A percentile compares a stretch with the other conserved stretches of the same genome.
These are phyloP conservation scores for Allacma fusca DNA, from an alignment of 2,888 invertebrate genomes.

Conservation along the genomic window DNA sequence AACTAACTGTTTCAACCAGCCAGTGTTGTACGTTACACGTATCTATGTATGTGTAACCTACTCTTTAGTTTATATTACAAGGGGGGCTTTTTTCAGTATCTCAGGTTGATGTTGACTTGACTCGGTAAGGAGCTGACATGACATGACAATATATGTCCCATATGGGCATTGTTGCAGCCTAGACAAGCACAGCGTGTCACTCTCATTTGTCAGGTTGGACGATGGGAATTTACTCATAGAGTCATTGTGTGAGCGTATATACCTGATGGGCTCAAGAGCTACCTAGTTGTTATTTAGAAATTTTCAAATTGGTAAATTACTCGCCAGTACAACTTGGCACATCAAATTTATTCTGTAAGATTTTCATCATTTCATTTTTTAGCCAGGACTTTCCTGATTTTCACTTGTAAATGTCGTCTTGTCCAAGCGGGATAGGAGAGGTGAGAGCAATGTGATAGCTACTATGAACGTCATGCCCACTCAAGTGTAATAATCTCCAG, in stretches of 20 bases:
- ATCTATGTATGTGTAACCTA: background rate
- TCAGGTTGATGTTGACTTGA: constrained; percentile 34
- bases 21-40: too few species aligned
- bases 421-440: constrained; percentile 8
- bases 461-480: background rate
- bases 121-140: constrained; percentile 46
- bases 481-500: background rate
- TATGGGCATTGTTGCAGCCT: constrained; percentile 45
- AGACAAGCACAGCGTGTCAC: constrained; percentile 46
- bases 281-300: background rate
- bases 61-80: background rate
- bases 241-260: constrained; percentile 5
- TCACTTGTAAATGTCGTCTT: constrained; percentile 4
- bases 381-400: background rate
- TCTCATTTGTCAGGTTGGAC: constrained; percentile 39
- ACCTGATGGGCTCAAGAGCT: background rate
- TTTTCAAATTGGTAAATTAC: constrained; percentile 3
- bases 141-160: constrained; percentile 49
- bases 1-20: constrained; percentile 3
- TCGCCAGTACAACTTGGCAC: background rate
- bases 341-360: background rate
- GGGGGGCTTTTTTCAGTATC: background rate
- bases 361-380: constrained; percentile 6
- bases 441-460: background rate
- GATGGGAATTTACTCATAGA: constrained; percentile 29